These are phyloP conservation scores for Ostrea denselamellosa DNA, from an alignment of 1,140 invertebrate genomes.

Conservation along the genomic window DNA sequence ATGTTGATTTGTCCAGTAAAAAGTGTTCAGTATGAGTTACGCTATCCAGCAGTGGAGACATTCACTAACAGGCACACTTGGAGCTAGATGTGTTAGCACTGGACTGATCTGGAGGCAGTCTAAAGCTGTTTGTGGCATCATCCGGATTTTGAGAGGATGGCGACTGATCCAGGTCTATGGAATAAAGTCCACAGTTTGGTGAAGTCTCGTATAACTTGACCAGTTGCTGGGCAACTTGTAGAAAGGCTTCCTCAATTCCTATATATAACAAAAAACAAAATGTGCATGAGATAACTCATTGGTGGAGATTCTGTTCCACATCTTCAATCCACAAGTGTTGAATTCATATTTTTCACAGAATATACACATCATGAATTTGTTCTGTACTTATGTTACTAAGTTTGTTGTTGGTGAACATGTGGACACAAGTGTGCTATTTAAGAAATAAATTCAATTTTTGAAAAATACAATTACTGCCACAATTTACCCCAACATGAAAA, in stretches of 20 bases:
- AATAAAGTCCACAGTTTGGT: slow-evolving; percentile 69
- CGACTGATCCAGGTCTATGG: slow-evolving; percentile 50
- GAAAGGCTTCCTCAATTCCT: slow-evolving; percentile 77
- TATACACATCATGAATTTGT: too few species aligned
- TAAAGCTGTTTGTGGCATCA: not conserved
- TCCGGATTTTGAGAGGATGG: not conserved
- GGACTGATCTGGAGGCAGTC: slow-evolving; percentile 30
- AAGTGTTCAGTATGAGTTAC: too few species aligned
- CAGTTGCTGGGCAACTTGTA: slow-evolving; percentile 73
- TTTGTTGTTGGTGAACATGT: too few species aligned
- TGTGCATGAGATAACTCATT: not conserved
- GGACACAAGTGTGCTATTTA: too few species aligned
- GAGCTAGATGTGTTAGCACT: not conserved
- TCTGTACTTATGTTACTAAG: too few species aligned
- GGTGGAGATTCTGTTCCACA: not conserved
- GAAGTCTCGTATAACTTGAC: slow-evolving; percentile 73
- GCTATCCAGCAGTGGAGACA: too few species aligned
- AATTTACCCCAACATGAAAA: too few species aligned
- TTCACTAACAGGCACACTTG: slow-evolving; percentile 36
- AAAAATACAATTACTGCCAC: too few species aligned
- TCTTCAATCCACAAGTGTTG: not conserved
- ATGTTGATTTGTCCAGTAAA: too few species aligned
- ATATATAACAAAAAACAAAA: slow-evolving; percentile 51
- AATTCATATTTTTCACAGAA: too few species aligned
- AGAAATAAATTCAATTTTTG: too few species aligned